A percentile compares a stretch with the other conserved stretches of the same genome.
Evolutionary conservation across 2,113 vertebrate genomes (phyloP).

Genomic region (Rhinolophus ferrumequinum): DNA sequence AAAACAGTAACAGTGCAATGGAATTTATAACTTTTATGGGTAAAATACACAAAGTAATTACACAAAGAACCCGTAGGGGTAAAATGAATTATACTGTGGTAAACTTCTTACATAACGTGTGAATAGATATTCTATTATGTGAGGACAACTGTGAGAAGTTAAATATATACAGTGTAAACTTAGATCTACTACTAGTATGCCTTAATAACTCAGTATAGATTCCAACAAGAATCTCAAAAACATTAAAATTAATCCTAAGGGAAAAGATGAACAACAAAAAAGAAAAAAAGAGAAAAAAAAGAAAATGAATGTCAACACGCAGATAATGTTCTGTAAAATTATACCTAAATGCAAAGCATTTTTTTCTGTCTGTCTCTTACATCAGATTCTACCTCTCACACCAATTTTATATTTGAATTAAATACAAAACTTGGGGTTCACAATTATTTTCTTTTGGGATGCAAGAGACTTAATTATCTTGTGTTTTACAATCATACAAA

Average conservation of each 20-base stretch:
- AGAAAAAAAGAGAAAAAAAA: not conserved
- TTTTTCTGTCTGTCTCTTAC: not conserved
- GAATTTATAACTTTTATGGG: not conserved
- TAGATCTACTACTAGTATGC: not conserved
- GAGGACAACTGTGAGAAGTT: not conserved
- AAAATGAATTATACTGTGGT: not conserved
- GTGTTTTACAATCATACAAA: not conserved
- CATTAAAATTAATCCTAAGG: not conserved
- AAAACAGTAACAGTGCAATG: not conserved
- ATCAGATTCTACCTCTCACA: not conserved
- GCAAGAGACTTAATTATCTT: not conserved
- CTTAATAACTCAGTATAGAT: not conserved
- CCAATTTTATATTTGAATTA: not conserved
- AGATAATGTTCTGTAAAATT: not conserved
- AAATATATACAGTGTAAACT: not conserved
- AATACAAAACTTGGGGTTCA: not conserved
- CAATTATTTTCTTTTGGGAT: not conserved
- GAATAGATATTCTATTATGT: not conserved
- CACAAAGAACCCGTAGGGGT: accelerated
- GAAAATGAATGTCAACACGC: not conserved
- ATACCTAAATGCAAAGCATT: not conserved
- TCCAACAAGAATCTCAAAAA: not conserved
- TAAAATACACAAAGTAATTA: not conserved
- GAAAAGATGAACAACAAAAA: not conserved
- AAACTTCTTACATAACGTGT: not conserved